Evolutionary conservation across 2,113 vertebrate genomes (phyloP).

Genomic region (Urocitellus parryii): DNA sequence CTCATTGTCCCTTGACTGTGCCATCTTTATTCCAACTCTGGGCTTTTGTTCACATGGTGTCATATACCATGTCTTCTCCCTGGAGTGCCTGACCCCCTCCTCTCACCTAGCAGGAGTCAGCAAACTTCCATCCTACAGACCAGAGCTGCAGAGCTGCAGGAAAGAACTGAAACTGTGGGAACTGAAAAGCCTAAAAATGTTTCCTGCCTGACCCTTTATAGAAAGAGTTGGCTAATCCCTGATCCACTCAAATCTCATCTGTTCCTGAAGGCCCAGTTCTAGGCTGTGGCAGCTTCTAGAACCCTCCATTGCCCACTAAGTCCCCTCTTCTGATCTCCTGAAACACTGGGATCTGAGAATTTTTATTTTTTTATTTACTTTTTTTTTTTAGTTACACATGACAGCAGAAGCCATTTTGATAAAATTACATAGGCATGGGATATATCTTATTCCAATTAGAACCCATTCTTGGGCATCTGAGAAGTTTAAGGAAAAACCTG

Average conservation of each 20-base stretch:
- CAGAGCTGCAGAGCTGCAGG: fast-evolving
- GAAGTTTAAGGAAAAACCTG: not conserved
- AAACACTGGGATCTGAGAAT: not conserved
- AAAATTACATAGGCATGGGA: too few relatives aligned
- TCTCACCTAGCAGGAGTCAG: not conserved
- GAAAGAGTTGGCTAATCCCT: not conserved
- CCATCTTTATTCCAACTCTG: not conserved
- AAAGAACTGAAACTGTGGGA: not conserved
- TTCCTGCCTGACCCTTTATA: not conserved
- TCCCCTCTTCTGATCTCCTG: not conserved
- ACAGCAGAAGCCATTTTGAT: too few relatives aligned
- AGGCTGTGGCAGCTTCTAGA: not conserved
- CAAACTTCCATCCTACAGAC: not conserved
- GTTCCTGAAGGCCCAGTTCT: not conserved
- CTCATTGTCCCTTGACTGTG: not conserved
- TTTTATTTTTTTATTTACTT: not conserved
- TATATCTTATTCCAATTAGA: too few relatives aligned
- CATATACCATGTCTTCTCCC: not conserved
- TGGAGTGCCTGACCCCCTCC: not conserved
- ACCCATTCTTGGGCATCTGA: not conserved
- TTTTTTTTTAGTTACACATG: too few relatives aligned
- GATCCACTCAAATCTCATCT: not conserved
- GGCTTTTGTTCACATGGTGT: not conserved
- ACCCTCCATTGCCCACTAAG: not conserved
- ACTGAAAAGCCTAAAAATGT: not conserved